phyloP scores from a whole-genome alignment of 2,797 vertebrate species.

The Girardinus metallicus region DNA sequence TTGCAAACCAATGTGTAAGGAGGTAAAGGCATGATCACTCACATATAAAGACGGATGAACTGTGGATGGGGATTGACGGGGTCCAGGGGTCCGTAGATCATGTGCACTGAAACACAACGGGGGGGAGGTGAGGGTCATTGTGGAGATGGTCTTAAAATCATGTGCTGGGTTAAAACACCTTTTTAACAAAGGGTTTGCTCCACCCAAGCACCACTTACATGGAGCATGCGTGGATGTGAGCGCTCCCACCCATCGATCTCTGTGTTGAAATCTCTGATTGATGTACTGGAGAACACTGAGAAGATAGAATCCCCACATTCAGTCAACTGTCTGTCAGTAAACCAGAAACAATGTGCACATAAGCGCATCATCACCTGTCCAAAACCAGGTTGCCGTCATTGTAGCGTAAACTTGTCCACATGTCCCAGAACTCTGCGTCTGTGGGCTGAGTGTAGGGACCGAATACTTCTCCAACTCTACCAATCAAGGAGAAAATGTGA shows the following conservation, averaged over 20 bases:
- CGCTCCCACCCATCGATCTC: slow-evolving; percentile 92
- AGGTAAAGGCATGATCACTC: slow-evolving; percentile 63
- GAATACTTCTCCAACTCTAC: slow-evolving; percentile 89
- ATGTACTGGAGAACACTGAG: slow-evolving; percentile 92
- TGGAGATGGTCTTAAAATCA: background rate
- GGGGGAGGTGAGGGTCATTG: background rate
- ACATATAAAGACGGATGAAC: slow-evolving; percentile 94
- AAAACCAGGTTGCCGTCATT: slow-evolving; percentile 93
- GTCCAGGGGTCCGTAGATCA: slow-evolving; percentile 96
- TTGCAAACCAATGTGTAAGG: background rate
- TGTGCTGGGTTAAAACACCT: slow-evolving; percentile 9
- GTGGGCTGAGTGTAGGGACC: slow-evolving; percentile 94
- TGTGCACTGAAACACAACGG: slow-evolving; percentile 86
- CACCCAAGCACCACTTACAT: slow-evolving; percentile 79
- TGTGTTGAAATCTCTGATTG: slow-evolving; percentile 91
- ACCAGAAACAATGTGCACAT: background rate
- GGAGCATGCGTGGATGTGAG: slow-evolving; percentile 87
- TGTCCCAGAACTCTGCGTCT: slow-evolving; percentile 92
- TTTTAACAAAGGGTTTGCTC: slow-evolving; percentile 3
- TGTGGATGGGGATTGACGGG: slow-evolving; percentile 93
- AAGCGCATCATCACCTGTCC: slow-evolving; percentile 84
- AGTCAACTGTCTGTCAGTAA: background rate
- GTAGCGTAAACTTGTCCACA: slow-evolving; percentile 90
- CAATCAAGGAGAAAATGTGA: background rate
- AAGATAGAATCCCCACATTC: background rate